phyloP scores from a whole-genome alignment of 2,797 vertebrate genomes.

The Sebastes variabilis region DNA sequence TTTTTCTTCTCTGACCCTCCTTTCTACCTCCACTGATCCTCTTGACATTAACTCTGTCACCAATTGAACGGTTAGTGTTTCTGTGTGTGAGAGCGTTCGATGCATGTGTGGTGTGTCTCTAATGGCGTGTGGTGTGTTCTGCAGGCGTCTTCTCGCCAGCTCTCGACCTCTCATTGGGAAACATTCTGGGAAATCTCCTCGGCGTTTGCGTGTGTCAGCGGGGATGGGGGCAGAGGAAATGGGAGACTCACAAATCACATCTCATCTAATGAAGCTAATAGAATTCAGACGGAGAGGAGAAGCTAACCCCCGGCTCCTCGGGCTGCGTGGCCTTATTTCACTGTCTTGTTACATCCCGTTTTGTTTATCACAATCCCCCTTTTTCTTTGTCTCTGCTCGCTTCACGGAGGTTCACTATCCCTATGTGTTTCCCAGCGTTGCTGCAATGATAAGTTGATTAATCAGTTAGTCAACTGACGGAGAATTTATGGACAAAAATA shows the following conservation, averaged over 20 bases:
- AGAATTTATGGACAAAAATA: not conserved
- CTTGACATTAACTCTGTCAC: slow-evolving; percentile 23
- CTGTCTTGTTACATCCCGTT: slow-evolving; percentile 4
- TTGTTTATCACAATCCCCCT: not conserved
- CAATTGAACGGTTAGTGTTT: slow-evolving; percentile 7
- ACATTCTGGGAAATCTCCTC: slow-evolving; percentile 48
- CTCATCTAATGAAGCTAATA: slow-evolving; percentile 66
- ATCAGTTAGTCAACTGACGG: not conserved
- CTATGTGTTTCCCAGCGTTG: not conserved
- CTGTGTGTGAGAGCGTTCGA: not conserved
- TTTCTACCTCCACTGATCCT: slow-evolving; percentile 24
- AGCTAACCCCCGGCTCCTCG: not conserved
- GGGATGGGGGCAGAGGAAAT: slow-evolving; percentile 33
- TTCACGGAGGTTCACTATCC: not conserved
- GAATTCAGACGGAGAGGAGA: slow-evolving; percentile 34
- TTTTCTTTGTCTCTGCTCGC: not conserved
- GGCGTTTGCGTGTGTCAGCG: not conserved
- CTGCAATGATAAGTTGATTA: not conserved
- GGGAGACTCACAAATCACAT: slow-evolving; percentile 52
- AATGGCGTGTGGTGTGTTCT: not conserved
- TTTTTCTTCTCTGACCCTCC: slow-evolving; percentile 31
- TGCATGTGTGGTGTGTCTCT: not conserved
- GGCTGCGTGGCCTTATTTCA: slow-evolving; percentile 26
- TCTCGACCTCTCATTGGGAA: slow-evolving; percentile 19
- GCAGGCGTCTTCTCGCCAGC: not conserved